Evolutionary conservation across 2,113 vertebrate species (phyloP).

Genomic region (Isurus oxyrinchus): DNA sequence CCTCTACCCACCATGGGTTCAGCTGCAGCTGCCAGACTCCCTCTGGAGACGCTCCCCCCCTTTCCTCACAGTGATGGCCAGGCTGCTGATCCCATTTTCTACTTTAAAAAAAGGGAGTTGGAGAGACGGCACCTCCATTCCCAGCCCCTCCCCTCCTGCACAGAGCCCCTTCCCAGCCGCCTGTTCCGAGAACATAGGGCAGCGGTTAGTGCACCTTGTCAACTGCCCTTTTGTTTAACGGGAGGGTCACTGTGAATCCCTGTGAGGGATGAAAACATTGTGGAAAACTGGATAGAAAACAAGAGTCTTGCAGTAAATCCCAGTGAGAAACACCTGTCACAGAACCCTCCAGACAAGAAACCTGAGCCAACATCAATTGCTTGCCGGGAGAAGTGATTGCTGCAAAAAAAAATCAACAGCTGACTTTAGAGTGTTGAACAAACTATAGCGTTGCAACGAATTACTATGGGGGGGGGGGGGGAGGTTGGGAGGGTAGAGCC

Average conservation of each 20-base stretch:
- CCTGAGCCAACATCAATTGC: too few relatives aligned
- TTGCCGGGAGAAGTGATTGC: too few relatives aligned
- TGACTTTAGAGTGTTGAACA: not conserved
- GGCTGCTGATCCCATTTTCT: too few relatives aligned
- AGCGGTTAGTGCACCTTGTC: not conserved
- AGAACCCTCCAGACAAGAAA: not conserved
- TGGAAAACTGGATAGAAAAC: not conserved
- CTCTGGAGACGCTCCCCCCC: too few relatives aligned
- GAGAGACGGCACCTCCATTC: too few relatives aligned
- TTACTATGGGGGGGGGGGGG: not conserved
- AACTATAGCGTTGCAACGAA: not conserved
- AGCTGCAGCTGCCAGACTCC: too few relatives aligned
- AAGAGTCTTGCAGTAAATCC: constrained; percentile 6
- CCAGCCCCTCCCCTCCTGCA: not conserved
- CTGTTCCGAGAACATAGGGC: not conserved
- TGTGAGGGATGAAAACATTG: not conserved
- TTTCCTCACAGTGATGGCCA: too few relatives aligned
- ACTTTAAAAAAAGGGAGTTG: too few relatives aligned
- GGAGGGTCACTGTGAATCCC: not conserved
- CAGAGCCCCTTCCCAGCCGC: not conserved
- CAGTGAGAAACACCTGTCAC: constrained; percentile 20
- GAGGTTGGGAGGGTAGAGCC: not conserved
- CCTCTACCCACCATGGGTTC: too few relatives aligned
- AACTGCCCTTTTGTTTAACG: not conserved
- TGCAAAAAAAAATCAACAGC: not conserved